phyloP scores from a whole-genome alignment of 1,140 invertebrate species.

The Scaptomyza graminum region DNA sequence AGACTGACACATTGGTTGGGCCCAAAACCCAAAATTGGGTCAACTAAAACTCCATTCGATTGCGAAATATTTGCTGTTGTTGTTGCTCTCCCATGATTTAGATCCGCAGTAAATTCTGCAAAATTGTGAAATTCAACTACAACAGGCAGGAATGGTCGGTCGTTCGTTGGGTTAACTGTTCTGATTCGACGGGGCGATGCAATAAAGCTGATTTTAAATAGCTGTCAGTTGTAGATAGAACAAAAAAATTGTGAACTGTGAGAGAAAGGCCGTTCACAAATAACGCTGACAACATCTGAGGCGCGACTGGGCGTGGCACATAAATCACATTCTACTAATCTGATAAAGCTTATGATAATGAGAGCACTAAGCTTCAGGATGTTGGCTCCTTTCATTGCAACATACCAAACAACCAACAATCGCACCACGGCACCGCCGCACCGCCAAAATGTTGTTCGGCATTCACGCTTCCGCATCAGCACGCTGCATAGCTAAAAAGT shows the following conservation, averaged over 20 bases:
- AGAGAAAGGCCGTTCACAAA: neutral
- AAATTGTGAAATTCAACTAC: conserved; percentile 7
- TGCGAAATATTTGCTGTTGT: neutral
- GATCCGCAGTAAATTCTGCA: conserved; percentile 8
- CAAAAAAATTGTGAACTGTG: neutral
- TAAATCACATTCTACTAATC: neutral
- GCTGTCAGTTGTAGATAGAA: neutral
- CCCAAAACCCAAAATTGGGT: conserved; percentile 21
- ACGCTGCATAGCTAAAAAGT: conserved; percentile 25
- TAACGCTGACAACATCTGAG: neutral
- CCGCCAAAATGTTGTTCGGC: conserved; percentile 8
- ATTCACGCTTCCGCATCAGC: conserved; percentile 64
- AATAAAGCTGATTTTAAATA: neutral
- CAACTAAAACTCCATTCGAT: conserved; percentile 15
- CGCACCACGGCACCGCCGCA: conserved; percentile 1
- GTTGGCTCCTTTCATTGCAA: neutral
- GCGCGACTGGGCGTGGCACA: neutral
- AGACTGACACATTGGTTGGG: neutral
- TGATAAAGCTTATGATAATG: conserved; percentile 30
- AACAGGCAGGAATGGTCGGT: neutral
- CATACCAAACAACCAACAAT: neutral
- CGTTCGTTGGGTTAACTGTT: too few species aligned
- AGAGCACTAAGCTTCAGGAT: conserved; percentile 10
- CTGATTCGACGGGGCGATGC: neutral
- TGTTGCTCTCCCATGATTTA: conserved; percentile 12